Evolutionary conservation across 2,797 vertebrate genomes (phyloP), one percentile per base, ranked within the genome.

Genomic region (Anomalospiza imberbis): DNA sequence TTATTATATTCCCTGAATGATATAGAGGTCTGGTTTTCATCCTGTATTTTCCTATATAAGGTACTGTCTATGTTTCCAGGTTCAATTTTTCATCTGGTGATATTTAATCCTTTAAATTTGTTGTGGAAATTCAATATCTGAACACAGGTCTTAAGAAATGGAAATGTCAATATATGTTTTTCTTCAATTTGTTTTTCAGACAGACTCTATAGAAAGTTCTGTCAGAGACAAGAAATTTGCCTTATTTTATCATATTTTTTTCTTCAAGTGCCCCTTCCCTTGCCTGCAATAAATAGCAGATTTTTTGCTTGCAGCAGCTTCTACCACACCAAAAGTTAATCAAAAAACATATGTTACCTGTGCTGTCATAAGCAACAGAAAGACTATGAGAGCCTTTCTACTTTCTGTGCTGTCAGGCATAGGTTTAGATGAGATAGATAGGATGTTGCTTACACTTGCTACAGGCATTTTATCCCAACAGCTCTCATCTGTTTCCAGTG

Each of bases 401-500:
- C 53, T 85, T 88, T 76, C 44, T 78, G 12, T 77, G 57, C 92
- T 91, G 65, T 88, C 89, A 95, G 85, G 85, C 34, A 66, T n/a
- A 73, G 57, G 36, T 89, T 89, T 91, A 82, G 63, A 91, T 88
- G 63, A 94, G 75, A 84, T 24, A 79, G 72, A 95, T 67, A 17
- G 63, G 70, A 92, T 85, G 78, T 72, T 96, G 53, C 76, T 94
- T 84, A 85, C 95, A 88, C 36, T 86, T 91, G 89, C 95, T 93
- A 67, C 28, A 63, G 91, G 96, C 93, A 40, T 88, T 95, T 93
- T 90, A 63, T 90, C 50, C 71, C 76, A 93, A 80, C 85, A 91
- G 85, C 58, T 93, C 92, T 76, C 95, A 96, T 95, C 92, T 96
- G 96, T 94, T 96, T 91, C 67, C 88, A 95, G 74, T 96, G 96